Base-by-base conservation (phyloP, 2,888 invertebrate species). In the Meloe dianella region DNA sequence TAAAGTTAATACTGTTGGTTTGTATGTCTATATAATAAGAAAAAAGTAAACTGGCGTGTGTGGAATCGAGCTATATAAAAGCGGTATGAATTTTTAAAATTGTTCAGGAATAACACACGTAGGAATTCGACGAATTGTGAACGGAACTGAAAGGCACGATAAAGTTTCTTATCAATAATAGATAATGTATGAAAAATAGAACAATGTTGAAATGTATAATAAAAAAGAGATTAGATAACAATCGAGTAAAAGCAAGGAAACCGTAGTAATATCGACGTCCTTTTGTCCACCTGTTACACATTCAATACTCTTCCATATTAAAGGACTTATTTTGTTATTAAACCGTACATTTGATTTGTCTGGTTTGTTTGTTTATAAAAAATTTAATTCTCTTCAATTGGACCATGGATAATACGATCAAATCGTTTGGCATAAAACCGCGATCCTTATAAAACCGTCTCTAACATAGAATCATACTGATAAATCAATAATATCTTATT, bases 81-180 rank as follows among this genome's bases (percentile, higher is more conserved):
- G 59, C 54, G 66, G 27, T 62, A 51, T 66, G 67, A 66, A 71
- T 73, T 73, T 73, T 71, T 72, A 71, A n/a, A 72, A 58, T 64
- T 69, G 3, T 35, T 71, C 72, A 72, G 66, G 66, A 68, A 66
- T 30, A 63, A 63, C 60, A 63, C 60, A 66, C 60, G 51, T 60
- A 64, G 29, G 2, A 1, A 20, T 58, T 29, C 30, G 24, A 27
- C 29, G 20, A n/a, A 20, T n/a, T 56, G 61, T 65, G 58, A 64
- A 67, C 63, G 66, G 70, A 64, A 67, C 70, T 57, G 65, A 63
- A 63, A 57, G 67, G 67, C 63, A 67, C 70, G 65, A 70, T 67
- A 70, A 70, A 58, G 63, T 20, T 7, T 12, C 63, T 54, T 64
- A 70, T 70, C 70, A 70, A 70, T 70, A 67, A 67, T 54, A n/a